Base-by-base conservation (phyloP, 2,797 vertebrate species). In the Lutjanus argentimaculatus region DNA sequence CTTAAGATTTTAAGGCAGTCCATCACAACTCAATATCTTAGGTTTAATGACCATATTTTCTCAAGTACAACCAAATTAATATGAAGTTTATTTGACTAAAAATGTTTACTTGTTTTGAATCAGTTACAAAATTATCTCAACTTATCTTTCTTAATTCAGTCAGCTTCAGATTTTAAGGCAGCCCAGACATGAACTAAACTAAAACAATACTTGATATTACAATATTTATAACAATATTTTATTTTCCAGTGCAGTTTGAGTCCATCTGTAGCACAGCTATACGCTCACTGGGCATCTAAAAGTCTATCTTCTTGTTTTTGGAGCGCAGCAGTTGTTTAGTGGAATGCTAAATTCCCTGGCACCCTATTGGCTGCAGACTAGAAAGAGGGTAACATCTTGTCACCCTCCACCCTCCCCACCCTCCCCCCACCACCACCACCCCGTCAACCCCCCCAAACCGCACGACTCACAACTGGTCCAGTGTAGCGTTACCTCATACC, bases 401-500 rank as follows among this genome's bases (percentile, higher is more conserved):
- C 71, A 74, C 14, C 52, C 63, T 56, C n/a, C 21, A 14, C n/a
- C 30, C 30, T 36, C 30, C 21, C 42, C 46, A 21, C 55, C 25
- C 9, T 7, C 8, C 16, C 48, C 63, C 7, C 62, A 52, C n/a
- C 21, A 14, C n/a, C 6, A 22, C n/a, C n/a, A n/a, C 9, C 21
- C 42, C 46, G 21, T 58, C 25, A 12, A 8, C 8, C 16, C 48
- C 48, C 7, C 1, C 14, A 36, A 75, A 55, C 61, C 19, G 1
- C 72, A 67, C n/a, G 55, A 36, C 81, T 68, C 63, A 62, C 80
- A 76, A 80, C 78, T 25, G 74, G 57, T 67, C 75, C 59, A 79
- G 92, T 88, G 75, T 92, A 88, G 82, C 91, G 46, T 95, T 93
- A 94, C 93, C 75, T 94, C 92, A 95, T 91, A 81, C 88, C 89